Percentiles rank a stretch among this genome's conserved stretches.
phyloP scores from a whole-genome alignment of 2,888 invertebrate genomes.

The Aphodius granarius region DNA sequence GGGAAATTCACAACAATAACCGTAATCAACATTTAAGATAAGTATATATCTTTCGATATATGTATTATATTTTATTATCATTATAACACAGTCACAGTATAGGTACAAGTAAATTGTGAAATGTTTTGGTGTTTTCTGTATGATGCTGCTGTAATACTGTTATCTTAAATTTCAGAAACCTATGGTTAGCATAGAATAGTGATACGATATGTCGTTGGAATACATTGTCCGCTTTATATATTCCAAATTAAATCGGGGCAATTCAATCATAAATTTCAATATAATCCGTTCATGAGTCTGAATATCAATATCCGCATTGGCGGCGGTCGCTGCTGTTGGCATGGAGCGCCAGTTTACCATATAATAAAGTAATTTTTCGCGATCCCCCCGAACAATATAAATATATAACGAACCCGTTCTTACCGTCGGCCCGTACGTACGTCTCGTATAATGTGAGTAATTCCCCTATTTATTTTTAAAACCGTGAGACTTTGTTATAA shows the following conservation, averaged over 20 bases:
- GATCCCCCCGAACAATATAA: slow-evolving; percentile 24
- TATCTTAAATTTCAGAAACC: not conserved
- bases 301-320: slow-evolving; percentile 12
- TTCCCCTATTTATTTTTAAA: slow-evolving; percentile 41
- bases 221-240: not conserved
- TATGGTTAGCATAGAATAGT: not conserved
- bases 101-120: no score
- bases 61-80: no score
- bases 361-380: slow-evolving; percentile 37
- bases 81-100: no score
- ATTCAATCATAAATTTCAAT: slow-evolving; percentile 17
- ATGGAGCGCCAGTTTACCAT: slow-evolving; percentile 23
- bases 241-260: not conserved
- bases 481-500: slow-evolving; percentile 38
- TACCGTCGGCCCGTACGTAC: slow-evolving; percentile 9
- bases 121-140: no score
- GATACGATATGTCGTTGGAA: not conserved
- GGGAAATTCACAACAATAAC: not conserved
- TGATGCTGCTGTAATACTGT: not conserved
- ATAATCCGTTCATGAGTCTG: not conserved
- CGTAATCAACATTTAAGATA: not conserved
- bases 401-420: slow-evolving; percentile 28
- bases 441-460: slow-evolving; percentile 38
- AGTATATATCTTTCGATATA: no score
- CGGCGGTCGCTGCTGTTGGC: no score